These are phyloP conservation scores for Scolopax bukidnonensis DNA, from an alignment of 2,797 vertebrate species.

Conservation along the genomic window DNA sequence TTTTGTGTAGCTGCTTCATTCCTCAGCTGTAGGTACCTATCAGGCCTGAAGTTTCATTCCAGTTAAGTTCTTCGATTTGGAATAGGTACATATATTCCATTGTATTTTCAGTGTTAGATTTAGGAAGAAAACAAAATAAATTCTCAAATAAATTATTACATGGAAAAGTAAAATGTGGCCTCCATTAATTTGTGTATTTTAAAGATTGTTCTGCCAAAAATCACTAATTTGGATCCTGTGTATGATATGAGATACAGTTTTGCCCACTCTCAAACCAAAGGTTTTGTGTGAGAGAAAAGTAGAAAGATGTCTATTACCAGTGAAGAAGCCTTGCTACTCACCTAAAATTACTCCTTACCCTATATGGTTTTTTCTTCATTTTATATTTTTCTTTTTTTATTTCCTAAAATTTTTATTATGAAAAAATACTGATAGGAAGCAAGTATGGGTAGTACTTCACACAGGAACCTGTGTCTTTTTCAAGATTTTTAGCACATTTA, in stretches of 20 bases:
- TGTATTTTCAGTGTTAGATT: neutral
- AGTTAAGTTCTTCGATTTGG: neutral
- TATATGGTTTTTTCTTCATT: accelerated
- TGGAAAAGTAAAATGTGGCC: neutral
- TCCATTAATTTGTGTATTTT: neutral
- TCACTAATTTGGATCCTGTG: neutral
- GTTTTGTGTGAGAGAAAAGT: neutral
- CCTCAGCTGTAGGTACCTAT: neutral
- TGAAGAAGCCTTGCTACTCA: neutral
- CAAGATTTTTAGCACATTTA: neutral
- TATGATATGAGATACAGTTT: neutral
- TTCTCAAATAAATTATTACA: neutral
- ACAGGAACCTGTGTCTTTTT: neutral
- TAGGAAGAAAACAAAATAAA: neutral
- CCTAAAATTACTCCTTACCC: neutral
- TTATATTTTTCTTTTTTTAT: neutral
- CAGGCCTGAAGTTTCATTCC: neutral
- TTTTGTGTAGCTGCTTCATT: neutral
- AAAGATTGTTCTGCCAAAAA: neutral
- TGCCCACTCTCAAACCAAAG: neutral
- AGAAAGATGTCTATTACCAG: neutral
- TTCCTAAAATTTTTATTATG: neutral
- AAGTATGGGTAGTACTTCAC: too few species aligned
- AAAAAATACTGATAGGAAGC: neutral
- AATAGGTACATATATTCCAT: neutral